A percentile compares a stretch with the other conserved stretches of the same genome.
Evolutionary conservation across 2,113 vertebrate genomes (phyloP).

Genomic region (Monopterus albus): DNA sequence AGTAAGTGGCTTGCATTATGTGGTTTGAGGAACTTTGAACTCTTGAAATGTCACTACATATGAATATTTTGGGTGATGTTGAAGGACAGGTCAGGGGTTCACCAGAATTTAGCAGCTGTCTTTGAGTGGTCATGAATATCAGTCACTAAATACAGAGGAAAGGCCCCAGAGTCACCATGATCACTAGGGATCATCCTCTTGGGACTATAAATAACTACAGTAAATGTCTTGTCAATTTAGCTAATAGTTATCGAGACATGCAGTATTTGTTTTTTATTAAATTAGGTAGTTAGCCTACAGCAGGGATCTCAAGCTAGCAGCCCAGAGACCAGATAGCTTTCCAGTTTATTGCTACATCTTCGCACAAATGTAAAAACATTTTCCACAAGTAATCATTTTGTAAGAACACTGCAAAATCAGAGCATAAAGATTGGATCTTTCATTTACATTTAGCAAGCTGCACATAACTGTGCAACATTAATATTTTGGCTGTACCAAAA

Average conservation of each 20-base stretch:
- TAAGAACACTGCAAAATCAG: not conserved
- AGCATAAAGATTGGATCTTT: not conserved
- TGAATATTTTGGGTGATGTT: not conserved
- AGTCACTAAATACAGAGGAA: not conserved
- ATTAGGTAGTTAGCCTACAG: not conserved
- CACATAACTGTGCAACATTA: too few relatives aligned
- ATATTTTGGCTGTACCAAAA: too few relatives aligned
- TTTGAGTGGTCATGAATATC: not conserved
- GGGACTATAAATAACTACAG: too few relatives aligned
- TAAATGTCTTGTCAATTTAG: too few relatives aligned
- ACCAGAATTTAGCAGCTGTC: not conserved
- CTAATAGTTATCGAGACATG: too few relatives aligned
- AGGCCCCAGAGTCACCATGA: too few relatives aligned
- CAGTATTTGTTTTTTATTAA: too few relatives aligned
- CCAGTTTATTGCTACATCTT: not conserved
- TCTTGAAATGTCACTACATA: not conserved
- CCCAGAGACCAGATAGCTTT: not conserved
- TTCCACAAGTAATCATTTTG: too few relatives aligned
- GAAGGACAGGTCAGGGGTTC: not conserved
- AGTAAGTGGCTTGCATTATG: constrained; percentile 83
- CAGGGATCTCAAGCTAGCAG: too few relatives aligned
- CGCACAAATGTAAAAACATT: too few relatives aligned
- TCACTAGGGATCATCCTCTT: too few relatives aligned
- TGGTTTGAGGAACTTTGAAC: too few relatives aligned
- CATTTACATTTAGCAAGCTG: not conserved